Percentiles rank a stretch among this genome's conserved stretches.
These are phyloP conservation scores for Dryobates pubescens DNA, from an alignment of 2,797 vertebrate species.

Conservation along the genomic window DNA sequence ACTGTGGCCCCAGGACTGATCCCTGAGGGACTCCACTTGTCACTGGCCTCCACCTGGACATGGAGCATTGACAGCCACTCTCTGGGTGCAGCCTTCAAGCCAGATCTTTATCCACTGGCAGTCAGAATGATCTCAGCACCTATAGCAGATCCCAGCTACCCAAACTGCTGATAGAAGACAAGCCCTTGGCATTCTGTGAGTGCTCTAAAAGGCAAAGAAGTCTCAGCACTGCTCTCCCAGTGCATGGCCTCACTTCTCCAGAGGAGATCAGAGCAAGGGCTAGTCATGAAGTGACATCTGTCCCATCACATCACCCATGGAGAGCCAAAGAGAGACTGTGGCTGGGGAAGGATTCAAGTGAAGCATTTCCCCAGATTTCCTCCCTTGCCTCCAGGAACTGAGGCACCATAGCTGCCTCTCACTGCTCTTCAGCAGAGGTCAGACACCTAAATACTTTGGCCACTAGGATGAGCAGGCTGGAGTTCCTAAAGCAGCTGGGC, in stretches of 20 bases:
- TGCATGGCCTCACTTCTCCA: not conserved
- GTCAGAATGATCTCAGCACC: not conserved
- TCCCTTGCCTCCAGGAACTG: too few species aligned
- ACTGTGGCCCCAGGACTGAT: too few species aligned
- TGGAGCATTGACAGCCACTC: too few species aligned
- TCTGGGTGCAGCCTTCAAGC: too few species aligned
- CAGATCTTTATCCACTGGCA: too few species aligned
- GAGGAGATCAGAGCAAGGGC: not conserved
- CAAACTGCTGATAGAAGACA: not conserved
- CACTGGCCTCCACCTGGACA: too few species aligned
- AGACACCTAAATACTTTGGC: not conserved
- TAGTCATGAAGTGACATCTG: not conserved
- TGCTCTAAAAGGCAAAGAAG: not conserved
- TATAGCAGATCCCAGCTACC: not conserved
- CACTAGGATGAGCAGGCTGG: too few species aligned
- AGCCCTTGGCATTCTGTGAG: not conserved
- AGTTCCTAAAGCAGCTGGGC: not conserved
- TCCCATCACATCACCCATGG: not conserved
- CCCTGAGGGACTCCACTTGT: too few species aligned
- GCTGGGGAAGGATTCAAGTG: not conserved
- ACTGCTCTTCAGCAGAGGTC: not conserved
- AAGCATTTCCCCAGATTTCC: not conserved
- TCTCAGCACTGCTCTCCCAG: not conserved
- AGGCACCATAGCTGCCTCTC: too few species aligned
- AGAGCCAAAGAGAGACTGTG: not conserved